Evolutionary conservation across 1,140 invertebrate genomes (phyloP).

Genomic region (Drosophila subpulchrella): DNA sequence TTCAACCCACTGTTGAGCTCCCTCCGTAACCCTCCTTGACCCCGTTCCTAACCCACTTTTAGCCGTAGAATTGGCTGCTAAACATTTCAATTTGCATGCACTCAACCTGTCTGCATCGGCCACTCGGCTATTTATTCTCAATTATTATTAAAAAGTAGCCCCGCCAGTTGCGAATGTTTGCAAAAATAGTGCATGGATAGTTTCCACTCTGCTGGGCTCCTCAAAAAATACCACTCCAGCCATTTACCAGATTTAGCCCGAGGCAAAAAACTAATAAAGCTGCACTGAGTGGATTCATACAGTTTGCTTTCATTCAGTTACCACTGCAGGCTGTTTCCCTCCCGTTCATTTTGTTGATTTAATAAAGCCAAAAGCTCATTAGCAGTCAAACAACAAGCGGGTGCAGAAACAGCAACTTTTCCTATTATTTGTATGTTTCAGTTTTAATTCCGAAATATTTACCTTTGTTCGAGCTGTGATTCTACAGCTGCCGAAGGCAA

Average conservation of each 20-base stretch:
- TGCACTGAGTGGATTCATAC: slow-evolving; percentile 14
- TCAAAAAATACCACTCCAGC: neutral
- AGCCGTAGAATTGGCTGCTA: slow-evolving; percentile 16
- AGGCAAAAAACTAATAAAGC: slow-evolving; percentile 40
- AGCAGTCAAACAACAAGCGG: slow-evolving; percentile 31
- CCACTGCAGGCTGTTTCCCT: neutral
- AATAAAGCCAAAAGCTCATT: slow-evolving; percentile 50
- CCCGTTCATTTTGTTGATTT: slow-evolving; percentile 30
- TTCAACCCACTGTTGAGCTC: neutral
- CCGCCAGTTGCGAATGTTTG: slow-evolving; percentile 10
- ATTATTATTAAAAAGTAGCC: slow-evolving; percentile 52
- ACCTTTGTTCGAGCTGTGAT: slow-evolving; percentile 18
- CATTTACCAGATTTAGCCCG: neutral
- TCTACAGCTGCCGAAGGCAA: slow-evolving; percentile 15
- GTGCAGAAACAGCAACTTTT: neutral
- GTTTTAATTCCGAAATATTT: slow-evolving; percentile 32
- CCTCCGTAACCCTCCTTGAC: neutral
- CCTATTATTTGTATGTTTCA: slow-evolving; percentile 20
- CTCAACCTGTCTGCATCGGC: neutral
- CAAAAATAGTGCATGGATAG: slow-evolving; percentile 8
- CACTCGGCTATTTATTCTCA: slow-evolving; percentile 53
- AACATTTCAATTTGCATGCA: slow-evolving; percentile 22
- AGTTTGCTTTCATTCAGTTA: slow-evolving; percentile 12
- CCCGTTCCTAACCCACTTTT: slow-evolving; percentile 1
- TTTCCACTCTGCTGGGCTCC: neutral